A percentile compares a stretch with the other conserved stretches of the same genome.
Evolutionary conservation across 2,888 invertebrate genomes (phyloP).

Genomic region (Spialia ferax): DNA sequence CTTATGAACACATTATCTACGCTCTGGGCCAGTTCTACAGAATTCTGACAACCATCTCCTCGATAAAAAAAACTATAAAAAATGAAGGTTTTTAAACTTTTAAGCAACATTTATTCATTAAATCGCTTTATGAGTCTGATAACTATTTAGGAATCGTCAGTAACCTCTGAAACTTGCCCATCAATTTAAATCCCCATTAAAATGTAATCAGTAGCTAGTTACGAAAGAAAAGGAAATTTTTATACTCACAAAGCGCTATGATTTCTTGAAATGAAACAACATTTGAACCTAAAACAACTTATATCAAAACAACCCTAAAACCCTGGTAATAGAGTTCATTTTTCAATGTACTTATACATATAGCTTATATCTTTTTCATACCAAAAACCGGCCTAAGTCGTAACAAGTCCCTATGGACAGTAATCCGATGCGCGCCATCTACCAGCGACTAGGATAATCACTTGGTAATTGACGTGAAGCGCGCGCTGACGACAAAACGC

Average conservation of each 20-base stretch:
- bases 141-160: too few species aligned
- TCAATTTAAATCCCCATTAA: constrained; percentile 19
- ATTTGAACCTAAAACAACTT: neutral
- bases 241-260: constrained; percentile 10
- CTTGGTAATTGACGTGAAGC: constrained; percentile 70
- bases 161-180: too few species aligned
- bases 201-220: constrained; percentile 29
- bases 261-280: neutral
- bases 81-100: too few species aligned
- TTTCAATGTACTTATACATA: neutral
- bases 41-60: too few species aligned
- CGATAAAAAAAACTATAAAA: too few species aligned
- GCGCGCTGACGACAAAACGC: constrained; percentile 61
- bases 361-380: neutral
- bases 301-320: neutral
- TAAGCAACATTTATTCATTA: too few species aligned
- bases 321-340: neutral
- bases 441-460: constrained; percentile 72
- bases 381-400: constrained; percentile 23
- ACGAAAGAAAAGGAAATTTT: constrained; percentile 17
- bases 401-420: constrained; percentile 64
- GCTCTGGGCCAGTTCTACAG: too few species aligned
- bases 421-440: constrained; percentile 73
- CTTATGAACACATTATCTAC: too few species aligned
- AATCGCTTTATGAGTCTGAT: too few species aligned